Base-by-base conservation (phyloP, 30 jellyfish, hydroid and myxozoan species). In the Haliclystus octoradiatus region DNA sequence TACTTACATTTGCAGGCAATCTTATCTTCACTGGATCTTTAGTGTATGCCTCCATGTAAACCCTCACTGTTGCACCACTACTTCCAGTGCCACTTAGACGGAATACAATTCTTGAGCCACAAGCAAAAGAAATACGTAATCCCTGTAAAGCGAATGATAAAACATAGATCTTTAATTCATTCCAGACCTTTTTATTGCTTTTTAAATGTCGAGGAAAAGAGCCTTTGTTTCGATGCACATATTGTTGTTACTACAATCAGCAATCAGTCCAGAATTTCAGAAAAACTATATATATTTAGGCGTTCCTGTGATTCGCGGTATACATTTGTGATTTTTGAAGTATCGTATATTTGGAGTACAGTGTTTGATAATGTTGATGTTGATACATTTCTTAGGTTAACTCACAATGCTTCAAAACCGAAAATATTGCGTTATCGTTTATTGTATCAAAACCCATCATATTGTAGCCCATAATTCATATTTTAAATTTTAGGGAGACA, bases 21-120 rank as follows among this genome's bases (percentile, higher is more conserved):
- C 61, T 77, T 33, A 76, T 1, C 24, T 46, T 34, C 32, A 68
- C 81, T 26, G 90, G 90, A 2, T 47, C 26, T 51, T 66, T 50
- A 31, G 49, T 93, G 31, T 63, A 89, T 25, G 77, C 76, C 53
- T 92, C 99, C 26, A 92, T 67, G 76, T 92, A 92, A 3, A 92
- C 49, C 4, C 99, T 83, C 30, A 92, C 73, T 2, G 99, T 92
- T 26, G 95, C 95, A n/a, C 90, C 93, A 2, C 65, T 13, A 12
- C 91, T 62, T 9, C 87, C 95, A 3, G 99, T 92, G 22, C 99
- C 99, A 74, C 99, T 92, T 40, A 81, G 72, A 9, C 99, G 95
- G 52, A 63, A 75, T 4, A 82, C 62, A 12, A 83, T 68, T 23
- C 95, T 79, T 2, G 93, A 77, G 46, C 79, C 83, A 69, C 83